Conservation (phyloP, 1,140 invertebrate species). For the Macrocentrus cingulum region DNA sequence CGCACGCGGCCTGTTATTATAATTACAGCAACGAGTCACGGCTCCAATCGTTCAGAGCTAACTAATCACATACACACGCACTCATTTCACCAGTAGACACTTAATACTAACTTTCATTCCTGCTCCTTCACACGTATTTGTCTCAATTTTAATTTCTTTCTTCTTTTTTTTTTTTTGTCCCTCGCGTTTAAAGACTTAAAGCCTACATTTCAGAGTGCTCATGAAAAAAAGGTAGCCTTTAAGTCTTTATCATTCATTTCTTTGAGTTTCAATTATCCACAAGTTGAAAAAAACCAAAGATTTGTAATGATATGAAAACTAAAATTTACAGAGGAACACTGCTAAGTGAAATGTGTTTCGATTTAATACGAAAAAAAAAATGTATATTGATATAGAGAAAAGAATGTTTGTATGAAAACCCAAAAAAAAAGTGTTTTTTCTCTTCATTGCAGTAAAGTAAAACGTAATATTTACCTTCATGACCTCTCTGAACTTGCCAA, state of each 20-base stretch:
- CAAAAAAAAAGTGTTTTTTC: conserved; percentile 27
- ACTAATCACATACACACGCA: conserved; percentile 44
- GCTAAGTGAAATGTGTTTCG: too few species aligned
- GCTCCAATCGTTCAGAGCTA: conserved; percentile 50
- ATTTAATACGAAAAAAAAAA: background rate
- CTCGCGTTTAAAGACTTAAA: background rate
- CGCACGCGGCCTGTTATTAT: conserved; percentile 55
- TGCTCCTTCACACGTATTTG: background rate
- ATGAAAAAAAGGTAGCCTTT: background rate
- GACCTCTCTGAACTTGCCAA: conserved; percentile 94
- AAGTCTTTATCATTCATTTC: too few species aligned
- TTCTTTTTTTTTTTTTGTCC: background rate
- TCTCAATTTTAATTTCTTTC: too few species aligned
- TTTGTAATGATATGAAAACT: too few species aligned
- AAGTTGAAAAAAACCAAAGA: too few species aligned
- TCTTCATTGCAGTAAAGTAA: background rate
- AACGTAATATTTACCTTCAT: conserved; percentile 80
- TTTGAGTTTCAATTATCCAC: too few species aligned
- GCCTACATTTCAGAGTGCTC: background rate
- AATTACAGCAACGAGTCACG: conserved; percentile 55
- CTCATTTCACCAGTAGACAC: conserved; percentile 37
- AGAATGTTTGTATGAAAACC: background rate
- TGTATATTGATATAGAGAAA: too few species aligned
- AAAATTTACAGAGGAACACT: too few species aligned
- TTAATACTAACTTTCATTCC: conserved; percentile 35